A percentile compares a stretch with the other conserved stretches of the same genome.
phyloP scores from a whole-genome alignment of 2,888 invertebrate species.

The Nymphalis c-album region DNA sequence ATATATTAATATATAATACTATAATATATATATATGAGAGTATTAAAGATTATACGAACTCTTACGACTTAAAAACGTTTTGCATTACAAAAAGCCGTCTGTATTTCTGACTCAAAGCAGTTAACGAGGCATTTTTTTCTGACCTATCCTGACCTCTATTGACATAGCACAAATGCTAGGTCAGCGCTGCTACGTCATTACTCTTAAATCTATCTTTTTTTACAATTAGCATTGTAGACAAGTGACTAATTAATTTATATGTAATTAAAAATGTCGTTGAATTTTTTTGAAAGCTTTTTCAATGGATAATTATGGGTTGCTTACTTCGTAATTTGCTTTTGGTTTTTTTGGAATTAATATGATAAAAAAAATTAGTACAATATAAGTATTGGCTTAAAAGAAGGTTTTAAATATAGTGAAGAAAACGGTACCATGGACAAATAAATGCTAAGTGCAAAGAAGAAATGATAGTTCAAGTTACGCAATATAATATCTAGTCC shows the following conservation, averaged over 20 bases:
- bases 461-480: no score
- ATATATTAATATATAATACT: no score
- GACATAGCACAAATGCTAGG: slow-evolving; percentile 28
- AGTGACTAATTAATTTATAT: background rate
- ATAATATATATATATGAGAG: background rate
- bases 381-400: no score
- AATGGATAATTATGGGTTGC: no score
- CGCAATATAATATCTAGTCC: no score
- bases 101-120: slow-evolving; percentile 32
- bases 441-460: no score
- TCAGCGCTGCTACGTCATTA: slow-evolving; percentile 28
- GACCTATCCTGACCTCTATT: slow-evolving; percentile 32
- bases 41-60: slow-evolving; percentile 11
- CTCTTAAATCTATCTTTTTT: slow-evolving; percentile 18
- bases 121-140: slow-evolving; percentile 36
- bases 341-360: no score
- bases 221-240: slow-evolving; percentile 7
- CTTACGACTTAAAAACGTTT: slow-evolving; percentile 14
- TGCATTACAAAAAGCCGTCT: slow-evolving; percentile 33
- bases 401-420: no score
- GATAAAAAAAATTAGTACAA: no score
- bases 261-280: background rate
- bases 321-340: no score
- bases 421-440: no score
- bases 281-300: background rate